Conservation (phyloP, 2,797 vertebrate species). For the Hydrophis major region DNA sequence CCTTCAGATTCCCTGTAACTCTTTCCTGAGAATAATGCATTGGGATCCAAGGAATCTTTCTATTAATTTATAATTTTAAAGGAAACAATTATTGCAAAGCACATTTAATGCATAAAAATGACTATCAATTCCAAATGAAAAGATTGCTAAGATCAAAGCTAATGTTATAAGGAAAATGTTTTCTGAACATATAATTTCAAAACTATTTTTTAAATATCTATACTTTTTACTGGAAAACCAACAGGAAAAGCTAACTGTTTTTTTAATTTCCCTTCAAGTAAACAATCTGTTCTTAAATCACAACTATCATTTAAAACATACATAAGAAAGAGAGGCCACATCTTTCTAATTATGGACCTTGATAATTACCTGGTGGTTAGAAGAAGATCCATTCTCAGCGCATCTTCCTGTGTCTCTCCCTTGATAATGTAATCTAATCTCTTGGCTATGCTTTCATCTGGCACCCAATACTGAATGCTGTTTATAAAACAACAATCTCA, state of each 20-base stretch:
- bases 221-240: constrained; percentile 36
- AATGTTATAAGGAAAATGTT: background rate
- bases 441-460: constrained; percentile 68
- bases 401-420: constrained; percentile 63
- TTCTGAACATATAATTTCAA: constrained; percentile 5
- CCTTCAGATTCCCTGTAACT: background rate
- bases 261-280: background rate
- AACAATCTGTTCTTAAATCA: constrained; percentile 65
- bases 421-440: constrained; percentile 71
- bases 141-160: background rate
- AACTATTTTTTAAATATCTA: constrained; percentile 20
- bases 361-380: constrained; percentile 70
- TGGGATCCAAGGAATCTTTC: background rate
- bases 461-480: constrained; percentile 59
- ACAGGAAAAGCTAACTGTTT: constrained; percentile 40
- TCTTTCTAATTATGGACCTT: constrained; percentile 64
- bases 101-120: background rate
- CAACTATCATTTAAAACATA: constrained; percentile 57
- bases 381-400: constrained; percentile 51
- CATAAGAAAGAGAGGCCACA: constrained; percentile 60
- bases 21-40: background rate
- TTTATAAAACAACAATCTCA: constrained; percentile 70
- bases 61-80: background rate
- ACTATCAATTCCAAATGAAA: background rate
- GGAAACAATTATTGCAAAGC: background rate